Conservation (phyloP, 2,113 vertebrate species). For the Phyllostomus hastatus region DNA sequence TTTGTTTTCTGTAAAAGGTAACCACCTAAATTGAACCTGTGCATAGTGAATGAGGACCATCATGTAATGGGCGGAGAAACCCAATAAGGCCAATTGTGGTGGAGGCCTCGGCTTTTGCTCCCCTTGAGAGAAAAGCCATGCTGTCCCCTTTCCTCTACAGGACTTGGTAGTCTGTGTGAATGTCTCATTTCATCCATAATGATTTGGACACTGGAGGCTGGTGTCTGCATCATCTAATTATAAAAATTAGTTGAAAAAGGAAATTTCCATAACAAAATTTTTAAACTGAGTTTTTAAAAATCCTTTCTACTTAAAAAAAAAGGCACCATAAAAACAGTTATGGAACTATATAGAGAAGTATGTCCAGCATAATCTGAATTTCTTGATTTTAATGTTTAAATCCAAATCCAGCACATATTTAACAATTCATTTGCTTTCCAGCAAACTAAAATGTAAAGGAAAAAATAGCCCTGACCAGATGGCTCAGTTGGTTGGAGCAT, state of each 20-base stretch:
- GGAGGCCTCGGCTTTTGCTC: too few relatives aligned
- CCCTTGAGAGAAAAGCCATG: too few relatives aligned
- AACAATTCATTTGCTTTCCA: conserved; percentile 14
- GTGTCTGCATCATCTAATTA: neutral
- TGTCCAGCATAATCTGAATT: neutral
- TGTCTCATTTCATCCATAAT: too few relatives aligned
- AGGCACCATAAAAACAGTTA: neutral
- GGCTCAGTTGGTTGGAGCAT: too few relatives aligned
- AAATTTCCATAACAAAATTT: conserved; percentile 10
- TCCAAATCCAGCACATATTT: conserved; percentile 39
- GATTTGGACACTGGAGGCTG: too few relatives aligned
- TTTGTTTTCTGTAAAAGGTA: too few relatives aligned
- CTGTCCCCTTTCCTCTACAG: too few relatives aligned
- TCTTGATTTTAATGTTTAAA: conserved; percentile 40
- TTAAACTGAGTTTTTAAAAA: conserved; percentile 16
- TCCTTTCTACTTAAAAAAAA: conserved; percentile 8
- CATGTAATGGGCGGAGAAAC: too few relatives aligned
- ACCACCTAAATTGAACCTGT: too few relatives aligned
- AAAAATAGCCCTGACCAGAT: neutral
- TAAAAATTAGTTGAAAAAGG: neutral
- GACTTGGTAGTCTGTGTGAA: too few relatives aligned
- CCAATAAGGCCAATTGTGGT: too few relatives aligned
- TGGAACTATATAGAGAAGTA: neutral
- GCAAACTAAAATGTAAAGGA: conserved; percentile 17
- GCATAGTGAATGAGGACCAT: too few relatives aligned